Evolutionary conservation across 1,140 invertebrate species (phyloP).

Genomic region (Eulimnadia texana): DNA sequence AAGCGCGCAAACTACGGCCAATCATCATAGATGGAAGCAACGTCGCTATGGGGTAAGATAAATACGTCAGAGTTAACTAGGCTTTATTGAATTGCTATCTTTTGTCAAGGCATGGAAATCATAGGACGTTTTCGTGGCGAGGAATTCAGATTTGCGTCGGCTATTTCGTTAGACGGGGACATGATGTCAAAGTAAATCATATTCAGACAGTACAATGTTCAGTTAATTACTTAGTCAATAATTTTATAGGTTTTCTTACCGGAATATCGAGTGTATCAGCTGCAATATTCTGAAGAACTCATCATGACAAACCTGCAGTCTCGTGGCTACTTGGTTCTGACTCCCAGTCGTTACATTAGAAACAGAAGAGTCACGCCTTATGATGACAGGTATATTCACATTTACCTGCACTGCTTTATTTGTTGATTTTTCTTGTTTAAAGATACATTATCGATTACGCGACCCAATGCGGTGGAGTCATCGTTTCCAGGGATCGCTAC

Average conservation of each 20-base stretch:
- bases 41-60: constrained; percentile 29
- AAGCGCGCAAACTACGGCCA: constrained; percentile 2
- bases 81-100: constrained; percentile 1
- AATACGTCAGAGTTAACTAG: background rate
- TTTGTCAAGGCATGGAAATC: constrained; percentile 27
- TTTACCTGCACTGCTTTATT: background rate
- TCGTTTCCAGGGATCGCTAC: constrained; percentile 32
- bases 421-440: background rate
- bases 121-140: constrained; percentile 25
- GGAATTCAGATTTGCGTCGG: constrained; percentile 25
- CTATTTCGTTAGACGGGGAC: constrained; percentile 17
- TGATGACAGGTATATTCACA: constrained; percentile 18
- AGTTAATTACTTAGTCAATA: background rate
- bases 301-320: background rate
- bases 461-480: constrained; percentile 27
- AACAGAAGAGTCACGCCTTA: constrained; percentile 12
- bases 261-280: background rate
- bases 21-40: constrained; percentile 33
- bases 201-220: background rate
- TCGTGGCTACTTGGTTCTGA: constrained; percentile 16
- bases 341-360: constrained; percentile 16
- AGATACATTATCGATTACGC: constrained; percentile 31
- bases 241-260: background rate
- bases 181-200: constrained; percentile 14
- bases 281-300: constrained; percentile 6